Conservation (phyloP, 2,113 vertebrate genomes). For the Takifugu flavidus region DNA sequence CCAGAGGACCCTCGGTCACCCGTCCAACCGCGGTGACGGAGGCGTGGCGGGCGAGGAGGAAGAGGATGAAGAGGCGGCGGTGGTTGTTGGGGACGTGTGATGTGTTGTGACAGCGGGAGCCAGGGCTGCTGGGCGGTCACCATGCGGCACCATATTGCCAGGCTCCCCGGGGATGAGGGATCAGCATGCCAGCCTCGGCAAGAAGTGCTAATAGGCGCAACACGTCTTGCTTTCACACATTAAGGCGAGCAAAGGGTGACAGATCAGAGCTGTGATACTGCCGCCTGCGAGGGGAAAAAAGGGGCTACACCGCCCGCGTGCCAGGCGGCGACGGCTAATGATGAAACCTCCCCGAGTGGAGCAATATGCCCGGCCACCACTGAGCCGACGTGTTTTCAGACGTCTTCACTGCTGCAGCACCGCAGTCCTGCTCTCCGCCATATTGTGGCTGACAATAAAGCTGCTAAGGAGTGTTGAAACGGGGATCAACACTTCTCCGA, state of each 20-base stretch:
- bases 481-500: conserved; percentile 52
- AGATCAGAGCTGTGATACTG: conserved; percentile 84
- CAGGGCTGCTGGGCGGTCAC: conserved; percentile 72
- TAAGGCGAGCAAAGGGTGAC: conserved; percentile 81
- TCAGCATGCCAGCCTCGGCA: conserved; percentile 79
- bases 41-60: conserved; percentile 53
- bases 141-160: conserved; percentile 80
- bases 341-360: conserved; percentile 56
- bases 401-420: conserved; percentile 16
- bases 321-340: conserved; percentile 62
- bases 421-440: conserved; percentile 40
- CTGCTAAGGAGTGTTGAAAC: conserved; percentile 44
- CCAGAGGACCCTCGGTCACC: conserved; percentile 44
- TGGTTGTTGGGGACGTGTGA: conserved; percentile 64
- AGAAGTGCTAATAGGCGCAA: conserved; percentile 87
- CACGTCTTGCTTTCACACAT: conserved; percentile 88
- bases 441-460: conserved; percentile 67
- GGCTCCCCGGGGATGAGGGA: conserved; percentile 75
- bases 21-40: conserved; percentile 44
- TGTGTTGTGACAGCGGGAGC: conserved; percentile 80
- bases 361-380: conserved; percentile 50
- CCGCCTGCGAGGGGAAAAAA: conserved; percentile 66
- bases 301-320: conserved; percentile 62
- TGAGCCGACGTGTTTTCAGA: conserved; percentile 22
- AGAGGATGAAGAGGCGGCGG: conserved; percentile 20